Evolutionary conservation across 1,140 invertebrate species (phyloP).

Genomic region (Diuraphis noxia): DNA sequence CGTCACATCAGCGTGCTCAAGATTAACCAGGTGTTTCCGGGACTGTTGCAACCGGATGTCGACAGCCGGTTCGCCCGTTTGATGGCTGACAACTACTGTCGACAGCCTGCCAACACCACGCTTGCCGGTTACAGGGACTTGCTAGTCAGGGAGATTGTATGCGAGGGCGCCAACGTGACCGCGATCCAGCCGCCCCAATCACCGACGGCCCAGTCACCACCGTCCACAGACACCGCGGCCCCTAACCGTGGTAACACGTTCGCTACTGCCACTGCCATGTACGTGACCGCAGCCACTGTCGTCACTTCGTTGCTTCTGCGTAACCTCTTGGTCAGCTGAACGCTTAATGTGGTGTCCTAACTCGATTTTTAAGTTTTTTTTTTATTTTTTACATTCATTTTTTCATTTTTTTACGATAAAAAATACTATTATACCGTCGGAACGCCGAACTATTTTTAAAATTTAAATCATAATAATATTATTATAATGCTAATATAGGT

Average conservation of each 20-base stretch:
- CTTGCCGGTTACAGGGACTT: conserved; percentile 28
- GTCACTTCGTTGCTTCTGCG: neutral
- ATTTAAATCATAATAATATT: neutral
- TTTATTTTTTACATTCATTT: neutral
- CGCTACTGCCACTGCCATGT: neutral
- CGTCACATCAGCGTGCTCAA: conserved; percentile 49
- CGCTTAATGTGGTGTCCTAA: neutral
- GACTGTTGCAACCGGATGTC: neutral
- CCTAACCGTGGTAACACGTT: neutral
- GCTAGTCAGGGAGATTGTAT: neutral
- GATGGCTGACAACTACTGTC: conserved; percentile 17
- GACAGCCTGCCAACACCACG: neutral
- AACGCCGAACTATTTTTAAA: neutral
- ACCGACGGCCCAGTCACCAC: neutral
- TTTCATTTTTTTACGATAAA: neutral
- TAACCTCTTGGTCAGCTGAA: neutral
- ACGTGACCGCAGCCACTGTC: no score
- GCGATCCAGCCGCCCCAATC: neutral
- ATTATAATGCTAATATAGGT: neutral
- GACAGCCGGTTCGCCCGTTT: neutral
- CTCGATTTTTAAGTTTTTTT: neutral
- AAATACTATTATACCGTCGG: no score
- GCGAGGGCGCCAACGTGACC: neutral
- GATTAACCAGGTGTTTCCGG: conserved; percentile 46
- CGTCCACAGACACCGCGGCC: neutral